Evolutionary conservation across 2,888 invertebrate species (phyloP).

Genomic region (Drosophila borealis): DNA sequence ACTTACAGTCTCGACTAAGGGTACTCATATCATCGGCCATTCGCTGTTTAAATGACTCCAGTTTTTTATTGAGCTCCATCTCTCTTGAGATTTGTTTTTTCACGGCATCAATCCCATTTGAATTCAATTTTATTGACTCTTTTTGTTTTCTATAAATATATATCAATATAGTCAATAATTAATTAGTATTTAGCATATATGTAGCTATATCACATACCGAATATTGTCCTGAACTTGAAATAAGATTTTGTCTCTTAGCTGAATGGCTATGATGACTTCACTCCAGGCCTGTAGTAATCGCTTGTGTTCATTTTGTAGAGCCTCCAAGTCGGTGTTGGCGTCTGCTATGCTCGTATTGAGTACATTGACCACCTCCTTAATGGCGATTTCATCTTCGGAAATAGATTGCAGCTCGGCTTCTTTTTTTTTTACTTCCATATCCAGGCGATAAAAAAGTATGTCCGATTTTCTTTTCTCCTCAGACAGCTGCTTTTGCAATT

Average conservation of each 20-base stretch:
- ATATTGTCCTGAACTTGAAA: conserved; percentile 88
- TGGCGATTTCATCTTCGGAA: conserved; percentile 88
- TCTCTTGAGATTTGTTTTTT: conserved; percentile 89
- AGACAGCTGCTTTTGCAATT: conserved; percentile 83
- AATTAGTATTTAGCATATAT: no score
- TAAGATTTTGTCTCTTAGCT: conserved; percentile 89
- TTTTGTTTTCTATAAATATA: conserved; percentile 86
- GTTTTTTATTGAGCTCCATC: conserved; percentile 88
- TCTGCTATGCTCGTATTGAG: conserved; percentile 87
- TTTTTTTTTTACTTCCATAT: conserved; percentile 89
- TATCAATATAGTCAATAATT: no score
- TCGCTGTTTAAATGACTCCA: conserved; percentile 87
- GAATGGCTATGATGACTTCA: conserved; percentile 89
- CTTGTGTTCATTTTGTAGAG: conserved; percentile 89
- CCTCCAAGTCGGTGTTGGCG: conserved; percentile 90
- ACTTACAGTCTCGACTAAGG: conserved; percentile 78
- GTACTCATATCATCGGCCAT: conserved; percentile 86
- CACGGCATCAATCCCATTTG: conserved; percentile 88
- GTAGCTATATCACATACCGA: conserved; percentile 83
- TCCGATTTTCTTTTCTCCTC: conserved; percentile 86
- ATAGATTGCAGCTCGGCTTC: conserved; percentile 89
- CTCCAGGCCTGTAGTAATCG: conserved; percentile 91
- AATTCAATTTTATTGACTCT: conserved; percentile 86
- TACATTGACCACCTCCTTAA: conserved; percentile 87
- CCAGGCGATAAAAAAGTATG: conserved; percentile 88